Percentiles rank a stretch among this genome's conserved stretches.
Evolutionary conservation across 2,888 invertebrate genomes (phyloP).

Genomic region (Galeruca laticollis): DNA sequence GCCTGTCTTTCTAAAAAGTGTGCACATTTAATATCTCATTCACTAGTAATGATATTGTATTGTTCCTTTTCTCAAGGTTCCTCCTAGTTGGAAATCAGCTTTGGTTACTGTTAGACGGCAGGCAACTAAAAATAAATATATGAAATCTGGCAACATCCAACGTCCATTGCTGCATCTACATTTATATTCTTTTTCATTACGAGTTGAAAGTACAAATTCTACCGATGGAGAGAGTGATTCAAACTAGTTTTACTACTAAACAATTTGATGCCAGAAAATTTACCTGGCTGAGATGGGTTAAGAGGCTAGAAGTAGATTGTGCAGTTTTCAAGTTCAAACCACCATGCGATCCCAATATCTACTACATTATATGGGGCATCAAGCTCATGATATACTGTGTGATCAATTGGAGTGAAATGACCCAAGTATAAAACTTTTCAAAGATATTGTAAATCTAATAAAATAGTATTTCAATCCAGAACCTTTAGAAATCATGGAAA

Average conservation of each 20-base stretch:
- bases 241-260: constrained; percentile 32
- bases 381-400: no score
- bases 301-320: constrained; percentile 38
- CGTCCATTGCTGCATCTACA: no score
- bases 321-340: constrained; percentile 24
- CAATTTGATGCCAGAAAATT: constrained; percentile 14
- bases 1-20: no score
- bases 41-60: no score
- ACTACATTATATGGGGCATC: no score
- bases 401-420: constrained; percentile 20
- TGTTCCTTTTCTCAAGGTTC: no score
- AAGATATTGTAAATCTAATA: constrained; percentile 26
- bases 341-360: no score
- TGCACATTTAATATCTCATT: no score
- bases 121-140: no score
- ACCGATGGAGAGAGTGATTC: not conserved
- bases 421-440: constrained; percentile 14
- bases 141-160: no score
- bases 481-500: constrained; percentile 42
- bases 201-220: not conserved
- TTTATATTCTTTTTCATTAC: not conserved
- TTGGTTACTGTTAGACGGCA: no score
- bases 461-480: constrained; percentile 3
- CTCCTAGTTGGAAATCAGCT: no score
- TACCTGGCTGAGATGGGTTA: constrained; percentile 33